These are phyloP conservation scores for Lordiphosa collinella DNA, from an alignment of 1,140 invertebrate genomes.

Conservation along the genomic window DNA sequence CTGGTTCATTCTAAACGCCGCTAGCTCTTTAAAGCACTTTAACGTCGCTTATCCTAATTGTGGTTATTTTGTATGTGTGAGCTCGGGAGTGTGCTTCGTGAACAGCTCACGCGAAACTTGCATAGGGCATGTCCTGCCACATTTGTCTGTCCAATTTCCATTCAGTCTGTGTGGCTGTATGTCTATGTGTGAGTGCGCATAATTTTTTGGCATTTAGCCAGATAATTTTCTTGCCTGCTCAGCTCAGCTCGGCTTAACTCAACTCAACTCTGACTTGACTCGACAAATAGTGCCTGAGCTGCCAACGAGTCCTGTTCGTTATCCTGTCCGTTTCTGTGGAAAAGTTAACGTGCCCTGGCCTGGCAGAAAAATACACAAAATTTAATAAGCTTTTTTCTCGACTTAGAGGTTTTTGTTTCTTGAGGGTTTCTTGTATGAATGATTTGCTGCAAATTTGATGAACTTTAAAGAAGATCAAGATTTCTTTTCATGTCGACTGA, in stretches of 20 bases:
- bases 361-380: slow-evolving; percentile 43
- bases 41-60: slow-evolving; percentile 58
- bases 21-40: slow-evolving; percentile 52
- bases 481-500: too few relatives aligned
- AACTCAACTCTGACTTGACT: slow-evolving; percentile 23
- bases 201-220: slow-evolving; percentile 54
- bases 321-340: slow-evolving; percentile 32
- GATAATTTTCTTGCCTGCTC: slow-evolving; percentile 55
- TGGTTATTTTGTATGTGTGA: slow-evolving; percentile 37
- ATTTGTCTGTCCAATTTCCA: slow-evolving; percentile 21
- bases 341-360: slow-evolving; percentile 49
- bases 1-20: slow-evolving; percentile 30
- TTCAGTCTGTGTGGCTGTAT: slow-evolving; percentile 10
- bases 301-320: slow-evolving; percentile 17
- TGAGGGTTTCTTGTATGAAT: too few relatives aligned
- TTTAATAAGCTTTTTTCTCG: slow-evolving; percentile 26
- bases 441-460: too few relatives aligned
- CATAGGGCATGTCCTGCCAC: slow-evolving; percentile 44
- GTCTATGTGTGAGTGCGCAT: slow-evolving; percentile 32
- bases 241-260: slow-evolving; percentile 39
- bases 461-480: too few relatives aligned
- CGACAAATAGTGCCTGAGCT: slow-evolving; percentile 7
- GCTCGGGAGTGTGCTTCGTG: slow-evolving; percentile 36
- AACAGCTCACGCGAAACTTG: slow-evolving; percentile 41
- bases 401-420: not conserved